Base-by-base conservation (phyloP, 1,140 invertebrate genomes). In the Pinna nobilis region DNA sequence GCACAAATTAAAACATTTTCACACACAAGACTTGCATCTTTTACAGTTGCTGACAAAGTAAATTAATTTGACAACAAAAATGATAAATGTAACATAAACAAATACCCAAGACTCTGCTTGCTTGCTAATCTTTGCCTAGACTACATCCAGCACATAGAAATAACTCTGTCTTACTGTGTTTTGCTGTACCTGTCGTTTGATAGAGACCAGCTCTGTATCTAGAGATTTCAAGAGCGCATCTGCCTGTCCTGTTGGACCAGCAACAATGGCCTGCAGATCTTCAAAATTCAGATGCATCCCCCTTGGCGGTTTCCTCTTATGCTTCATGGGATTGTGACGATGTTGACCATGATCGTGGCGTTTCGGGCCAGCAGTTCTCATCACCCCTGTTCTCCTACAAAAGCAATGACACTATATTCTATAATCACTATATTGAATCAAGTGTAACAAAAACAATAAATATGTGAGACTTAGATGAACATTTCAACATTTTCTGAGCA, bases 281-380 rank as follows among this genome's bases (percentile, higher is more conserved):
- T 98, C 97, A 88, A 98, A 95, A 91, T 97, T 97, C 87, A 99
- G 94, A 91, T 97, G 96, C 94, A 99, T 97, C 88, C 97, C 97
- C 76, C 95, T 93, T 35, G 97, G 97, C 74, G 97, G 95, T 86
- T 95, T 95, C 84, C 96, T 93, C 90, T 97, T 97, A 91, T 96
- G 90, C 80, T 89, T 89, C 69, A 90, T 87, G 15, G 88, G 85
- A 70, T 88, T 89, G 67, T 89, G 88, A 37, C 89, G 82, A 53
- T 80, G 81, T 51, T 86, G 83, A 9, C 84, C 80, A 47, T 79
- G 81, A 28, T 89, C 89, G 69, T 90, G 89, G 66, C 90, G 86
- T 70, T 91, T 90, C 9, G 90, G 93, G 84, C 90, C 94, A 89
- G 91, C 93, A 76, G 94, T 94, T 83, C 94, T 90, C 89, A 93